Evolutionary conservation across 2,113 vertebrate species (phyloP).

Genomic region (Ceyx margarethae): DNA sequence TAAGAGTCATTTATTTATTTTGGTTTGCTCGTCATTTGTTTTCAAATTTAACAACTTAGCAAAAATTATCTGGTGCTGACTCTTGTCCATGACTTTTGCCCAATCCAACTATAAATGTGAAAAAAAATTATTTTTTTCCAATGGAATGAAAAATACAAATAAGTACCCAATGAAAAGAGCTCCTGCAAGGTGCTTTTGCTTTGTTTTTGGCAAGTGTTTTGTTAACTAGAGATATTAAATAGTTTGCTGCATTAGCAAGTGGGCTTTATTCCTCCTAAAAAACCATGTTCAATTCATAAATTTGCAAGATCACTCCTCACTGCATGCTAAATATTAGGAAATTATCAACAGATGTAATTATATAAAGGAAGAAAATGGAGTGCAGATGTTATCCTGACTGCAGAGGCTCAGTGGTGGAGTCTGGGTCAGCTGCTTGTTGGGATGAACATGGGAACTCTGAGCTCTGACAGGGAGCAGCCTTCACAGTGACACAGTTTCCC

Average conservation of each 20-base stretch:
- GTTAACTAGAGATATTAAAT: neutral
- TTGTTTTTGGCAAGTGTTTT: neutral
- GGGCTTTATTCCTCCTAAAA: constrained; percentile 1
- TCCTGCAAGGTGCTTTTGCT: neutral
- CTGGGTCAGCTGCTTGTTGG: neutral
- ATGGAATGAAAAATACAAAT: neutral
- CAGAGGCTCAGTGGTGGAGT: neutral
- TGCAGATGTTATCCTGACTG: constrained; percentile 16
- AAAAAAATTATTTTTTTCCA: neutral
- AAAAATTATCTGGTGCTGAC: constrained; percentile 1
- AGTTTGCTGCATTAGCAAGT: neutral
- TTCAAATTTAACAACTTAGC: neutral
- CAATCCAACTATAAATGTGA: neutral
- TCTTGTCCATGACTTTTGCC: neutral
- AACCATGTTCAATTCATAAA: neutral
- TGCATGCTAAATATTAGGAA: constrained; percentile 11
- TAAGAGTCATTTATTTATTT: constrained; percentile 29
- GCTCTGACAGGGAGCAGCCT: constrained; percentile 1
- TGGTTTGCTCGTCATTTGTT: constrained; percentile 2
- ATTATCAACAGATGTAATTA: constrained; percentile 25
- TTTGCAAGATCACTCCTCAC: constrained; percentile 19
- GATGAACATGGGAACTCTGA: constrained; percentile 17
- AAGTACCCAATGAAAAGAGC: neutral
- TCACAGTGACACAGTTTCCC: neutral
- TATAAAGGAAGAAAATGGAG: constrained; percentile 40